Conservation (phyloP, 2,888 invertebrate genomes). For the Polymixis lichenea region DNA sequence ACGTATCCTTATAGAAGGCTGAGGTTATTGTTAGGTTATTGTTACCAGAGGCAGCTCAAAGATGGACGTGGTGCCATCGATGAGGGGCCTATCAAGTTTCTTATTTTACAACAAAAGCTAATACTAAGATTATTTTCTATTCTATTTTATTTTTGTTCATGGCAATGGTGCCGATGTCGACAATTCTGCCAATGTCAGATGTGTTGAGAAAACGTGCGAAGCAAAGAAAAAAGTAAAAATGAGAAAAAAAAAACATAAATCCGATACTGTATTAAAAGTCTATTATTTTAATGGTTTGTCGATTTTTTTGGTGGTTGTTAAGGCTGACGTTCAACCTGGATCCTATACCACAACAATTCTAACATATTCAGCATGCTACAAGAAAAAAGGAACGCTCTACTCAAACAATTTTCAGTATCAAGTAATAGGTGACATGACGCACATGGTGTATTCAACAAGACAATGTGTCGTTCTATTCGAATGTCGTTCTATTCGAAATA, state of each 20-base stretch:
- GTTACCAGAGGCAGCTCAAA: conserved; percentile 4
- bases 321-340: neutral
- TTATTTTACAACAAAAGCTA: no score
- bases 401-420: neutral
- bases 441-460: neutral
- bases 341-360: neutral
- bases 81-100: conserved; percentile 38
- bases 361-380: neutral
- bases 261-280: no score
- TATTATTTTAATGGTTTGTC: neutral
- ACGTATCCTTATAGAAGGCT: conserved; percentile 12
- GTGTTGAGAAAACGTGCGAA: no score
- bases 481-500: neutral
- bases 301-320: no score
- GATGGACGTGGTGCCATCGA: conserved; percentile 30
- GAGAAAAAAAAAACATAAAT: no score
- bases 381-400: neutral
- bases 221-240: no score
- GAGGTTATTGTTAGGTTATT: conserved; percentile 31
- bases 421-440: neutral
- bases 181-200: no score
- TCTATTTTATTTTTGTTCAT: no score
- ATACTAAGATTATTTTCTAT: no score
- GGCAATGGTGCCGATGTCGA: no score
- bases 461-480: neutral